Evolutionary conservation across 2,888 invertebrate species (phyloP), one percentile per base, ranked within the genome.

Genomic region (Steromphala cineraria): DNA sequence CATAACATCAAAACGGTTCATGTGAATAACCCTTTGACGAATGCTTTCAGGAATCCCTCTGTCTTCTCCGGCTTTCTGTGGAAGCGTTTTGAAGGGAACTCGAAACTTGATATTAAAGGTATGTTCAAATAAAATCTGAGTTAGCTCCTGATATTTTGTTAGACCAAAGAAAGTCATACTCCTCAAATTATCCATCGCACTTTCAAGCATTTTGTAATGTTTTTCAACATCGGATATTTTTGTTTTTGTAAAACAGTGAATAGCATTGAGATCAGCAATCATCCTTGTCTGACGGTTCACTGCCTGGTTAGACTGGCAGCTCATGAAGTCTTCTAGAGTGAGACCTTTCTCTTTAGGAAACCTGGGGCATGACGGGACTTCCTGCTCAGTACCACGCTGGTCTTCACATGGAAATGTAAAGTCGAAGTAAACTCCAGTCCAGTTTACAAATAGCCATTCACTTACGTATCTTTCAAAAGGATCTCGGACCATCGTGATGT

Each of bases 1-100:
- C 62, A 62, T 62, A 13, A 62, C 62, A 17, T 62, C 62, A 24
- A 62, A 62, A 2, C 62, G 24, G 62, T 62, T 62, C 28, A 62
- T 28, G 28, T 24, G 28, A 62, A 62, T 24, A 7, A 62, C 28
- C 28, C 28, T 28, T 13, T 62, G 15, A 28, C 24, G 62, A 24
- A 28, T 24, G 15, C 1, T 13, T n/a, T 62, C 28, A 24, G 62
- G 28, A 21, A 96, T 96, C n/a, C n/a, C n/a, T 81, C 96, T 96
- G 90, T 97, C 95, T 0, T 28, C 13, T 7, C 17, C 28, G 4
- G 62, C 1, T 17, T 28, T 24, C 15, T 31, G 28, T 28, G 28
- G 24, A 24, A 24, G 15, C 17, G 62, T 62, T 17, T 62, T 24
- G 28, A 15, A 28, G 28, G 62, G 10, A 28, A 28, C 28, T 28